Evolutionary conservation across 53 echinoderm and acorn worm species (phyloP).

Genomic region (Antedon mediterranea): DNA sequence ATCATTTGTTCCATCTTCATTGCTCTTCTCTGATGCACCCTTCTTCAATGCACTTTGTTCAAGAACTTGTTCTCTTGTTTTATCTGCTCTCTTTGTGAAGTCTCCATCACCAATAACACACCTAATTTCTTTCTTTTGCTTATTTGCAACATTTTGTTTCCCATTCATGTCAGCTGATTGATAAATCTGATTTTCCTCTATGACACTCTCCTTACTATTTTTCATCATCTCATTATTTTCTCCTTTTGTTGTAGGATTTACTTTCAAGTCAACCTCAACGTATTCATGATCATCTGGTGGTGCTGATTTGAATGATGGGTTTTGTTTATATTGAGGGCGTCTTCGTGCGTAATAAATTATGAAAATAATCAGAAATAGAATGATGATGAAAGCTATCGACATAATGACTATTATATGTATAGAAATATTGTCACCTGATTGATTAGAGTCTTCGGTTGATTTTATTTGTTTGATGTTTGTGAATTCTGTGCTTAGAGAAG

Average conservation of each 20-base stretch:
- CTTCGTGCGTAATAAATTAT: background rate
- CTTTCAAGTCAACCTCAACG: background rate
- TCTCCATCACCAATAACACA: background rate
- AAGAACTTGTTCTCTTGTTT: background rate
- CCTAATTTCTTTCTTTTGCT: background rate
- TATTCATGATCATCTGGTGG: background rate
- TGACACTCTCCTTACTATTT: too few relatives aligned
- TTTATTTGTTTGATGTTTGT: too few relatives aligned
- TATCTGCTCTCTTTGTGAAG: background rate
- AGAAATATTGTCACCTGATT: too few relatives aligned
- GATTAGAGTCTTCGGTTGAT: too few relatives aligned
- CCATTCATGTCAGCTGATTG: background rate
- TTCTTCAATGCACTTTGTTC: background rate
- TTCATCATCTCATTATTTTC: background rate
- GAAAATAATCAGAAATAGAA: background rate
- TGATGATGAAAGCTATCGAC: background rate
- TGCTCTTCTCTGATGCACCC: background rate
- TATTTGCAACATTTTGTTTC: too few relatives aligned
- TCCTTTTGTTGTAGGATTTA: background rate
- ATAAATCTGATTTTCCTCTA: background rate
- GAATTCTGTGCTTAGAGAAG: too few relatives aligned
- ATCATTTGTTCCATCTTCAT: background rate
- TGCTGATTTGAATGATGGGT: background rate
- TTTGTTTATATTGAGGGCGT: background rate
- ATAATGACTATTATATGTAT: background rate